Percentiles rank a stretch among this genome's conserved stretches.
phyloP scores from a whole-genome alignment of 2,888 invertebrate species.

The Syritta pipiens region DNA sequence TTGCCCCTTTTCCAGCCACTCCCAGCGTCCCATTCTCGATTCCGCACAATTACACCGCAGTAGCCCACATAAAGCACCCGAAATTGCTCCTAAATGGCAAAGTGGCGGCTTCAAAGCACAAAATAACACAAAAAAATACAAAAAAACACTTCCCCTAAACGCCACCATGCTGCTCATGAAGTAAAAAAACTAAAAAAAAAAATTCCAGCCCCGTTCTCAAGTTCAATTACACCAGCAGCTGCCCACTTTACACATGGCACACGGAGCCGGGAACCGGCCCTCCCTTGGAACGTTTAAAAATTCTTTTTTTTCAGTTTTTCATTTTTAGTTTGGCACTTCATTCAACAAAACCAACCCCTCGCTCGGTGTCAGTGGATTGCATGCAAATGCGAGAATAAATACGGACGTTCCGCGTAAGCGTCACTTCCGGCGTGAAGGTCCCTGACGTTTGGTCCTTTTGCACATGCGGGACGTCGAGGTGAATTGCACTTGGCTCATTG shows the following conservation, averaged over 20 bases:
- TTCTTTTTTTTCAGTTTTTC: constrained; percentile 12
- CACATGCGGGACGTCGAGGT: neutral
- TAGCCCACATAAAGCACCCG: constrained; percentile 32
- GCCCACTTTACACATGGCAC: constrained; percentile 58
- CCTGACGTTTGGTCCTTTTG: constrained; percentile 31
- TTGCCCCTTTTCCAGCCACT: constrained; percentile 53
- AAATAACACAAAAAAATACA: constrained; percentile 4
- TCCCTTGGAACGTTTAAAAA: constrained; percentile 25
- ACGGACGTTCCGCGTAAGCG: neutral
- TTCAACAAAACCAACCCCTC: constrained; percentile 29
- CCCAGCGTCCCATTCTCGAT: neutral
- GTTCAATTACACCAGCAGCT: constrained; percentile 54
- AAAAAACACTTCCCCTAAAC: constrained; percentile 6
- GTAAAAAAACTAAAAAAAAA: constrained; percentile 24
- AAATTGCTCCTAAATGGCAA: constrained; percentile 16
- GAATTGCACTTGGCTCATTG: constrained; percentile 56
- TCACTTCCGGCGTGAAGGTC: constrained; percentile 2
- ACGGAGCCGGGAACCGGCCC: constrained; percentile 19
- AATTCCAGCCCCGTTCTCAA: constrained; percentile 9
- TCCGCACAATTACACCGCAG: constrained; percentile 34
- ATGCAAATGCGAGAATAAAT: constrained; percentile 20
- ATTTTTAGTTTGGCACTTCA: constrained; percentile 46
- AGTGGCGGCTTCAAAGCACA: constrained; percentile 7
- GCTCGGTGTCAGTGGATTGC: constrained; percentile 1
- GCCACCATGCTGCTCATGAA: constrained; percentile 25